A percentile compares a stretch with the other conserved stretches of the same genome.
Conservation (phyloP, 92 coral and sea anemone species). For the Montipora capitata region DNA sequence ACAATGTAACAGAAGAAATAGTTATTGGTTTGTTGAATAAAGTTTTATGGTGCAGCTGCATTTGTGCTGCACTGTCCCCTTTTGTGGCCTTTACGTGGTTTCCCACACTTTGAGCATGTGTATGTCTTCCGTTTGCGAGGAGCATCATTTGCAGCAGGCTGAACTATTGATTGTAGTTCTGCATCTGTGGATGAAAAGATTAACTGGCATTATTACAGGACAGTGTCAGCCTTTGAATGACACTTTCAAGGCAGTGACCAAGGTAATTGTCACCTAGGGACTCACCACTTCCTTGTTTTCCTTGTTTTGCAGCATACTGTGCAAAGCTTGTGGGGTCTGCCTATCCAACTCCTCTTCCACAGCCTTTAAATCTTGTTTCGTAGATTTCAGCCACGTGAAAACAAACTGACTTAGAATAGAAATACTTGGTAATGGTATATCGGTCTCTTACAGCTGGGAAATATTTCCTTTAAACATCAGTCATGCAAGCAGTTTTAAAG, state of each 20-base stretch:
- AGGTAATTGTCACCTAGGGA: no score
- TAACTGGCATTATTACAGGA: neutral
- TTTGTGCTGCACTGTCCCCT: neutral
- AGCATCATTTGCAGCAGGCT: conserved; percentile 2
- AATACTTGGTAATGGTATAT: neutral
- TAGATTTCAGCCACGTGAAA: conserved; percentile 70
- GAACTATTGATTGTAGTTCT: conserved; percentile 20
- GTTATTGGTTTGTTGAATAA: neutral
- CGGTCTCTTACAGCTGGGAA: neutral
- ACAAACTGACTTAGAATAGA: conserved; percentile 16
- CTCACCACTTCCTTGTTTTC: conserved; percentile 39
- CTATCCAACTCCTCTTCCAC: conserved; percentile 45
- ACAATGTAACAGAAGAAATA: neutral
- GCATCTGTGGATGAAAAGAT: conserved; percentile 15
- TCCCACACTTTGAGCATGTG: conserved; percentile 40
- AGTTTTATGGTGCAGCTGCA: neutral
- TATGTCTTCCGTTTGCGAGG: conserved; percentile 4
- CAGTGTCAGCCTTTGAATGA: neutral
- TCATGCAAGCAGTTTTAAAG: neutral
- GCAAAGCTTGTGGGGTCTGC: conserved; percentile 55
- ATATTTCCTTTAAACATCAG: conserved; percentile 11
- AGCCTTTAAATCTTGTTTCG: conserved; percentile 52
- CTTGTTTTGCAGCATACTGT: conserved; percentile 54
- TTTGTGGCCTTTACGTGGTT: conserved; percentile 49
- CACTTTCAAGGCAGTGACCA: no score